Base-by-base conservation (phyloP, 2,797 vertebrate species). In the Centroberyx gerrardi region DNA sequence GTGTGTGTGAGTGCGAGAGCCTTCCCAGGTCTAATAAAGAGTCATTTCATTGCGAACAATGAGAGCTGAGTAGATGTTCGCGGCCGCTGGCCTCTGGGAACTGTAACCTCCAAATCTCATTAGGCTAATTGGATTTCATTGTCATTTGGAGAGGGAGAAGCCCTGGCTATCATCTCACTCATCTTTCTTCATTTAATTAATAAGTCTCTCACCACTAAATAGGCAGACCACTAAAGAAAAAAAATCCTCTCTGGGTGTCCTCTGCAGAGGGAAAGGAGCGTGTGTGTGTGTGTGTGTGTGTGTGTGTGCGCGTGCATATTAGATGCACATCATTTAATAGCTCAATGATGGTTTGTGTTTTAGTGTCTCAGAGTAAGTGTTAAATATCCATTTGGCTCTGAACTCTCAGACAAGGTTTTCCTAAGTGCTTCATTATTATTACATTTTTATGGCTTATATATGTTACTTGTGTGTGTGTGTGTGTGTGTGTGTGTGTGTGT, bases 61-160 rank as follows among this genome's bases (percentile, higher is more conserved):
- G 36, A 33, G 36, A 53, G 33, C 22, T 15, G 33, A 51, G 40
- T 29, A n/a, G 44, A 28, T 74, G 46, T 65, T 65, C 51, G 29
- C 14, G 33, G 14, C 53, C 18, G 17, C 28, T 36, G 29, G 71
- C 44, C 62, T 59, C 14, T 28, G 52, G 38, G 49, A 31, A n/a
- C 52, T 55, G 12, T 29, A 55, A 44, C 51, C 69, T 72, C 69
- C 54, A 56, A 49, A 58, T 64, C 61, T 64, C 61, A 72, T 64
- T 64, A 64, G 27, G 27, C 40, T 64, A 59, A 74, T 51, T 59
- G 54, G 54, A 66, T 65, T 49, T 38, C 29, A 58, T 49, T 59
- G 54, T 66, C 53, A 58, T 60, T 52, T 44, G 31, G 22, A 38
- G 18, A 29, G 27, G 33, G 29, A 40, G n/a, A 46, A 46, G 51